Evolutionary conservation across 2,797 vertebrate species (phyloP), one percentile per base, ranked within the genome.

Genomic region (Sebastes reedi): DNA sequence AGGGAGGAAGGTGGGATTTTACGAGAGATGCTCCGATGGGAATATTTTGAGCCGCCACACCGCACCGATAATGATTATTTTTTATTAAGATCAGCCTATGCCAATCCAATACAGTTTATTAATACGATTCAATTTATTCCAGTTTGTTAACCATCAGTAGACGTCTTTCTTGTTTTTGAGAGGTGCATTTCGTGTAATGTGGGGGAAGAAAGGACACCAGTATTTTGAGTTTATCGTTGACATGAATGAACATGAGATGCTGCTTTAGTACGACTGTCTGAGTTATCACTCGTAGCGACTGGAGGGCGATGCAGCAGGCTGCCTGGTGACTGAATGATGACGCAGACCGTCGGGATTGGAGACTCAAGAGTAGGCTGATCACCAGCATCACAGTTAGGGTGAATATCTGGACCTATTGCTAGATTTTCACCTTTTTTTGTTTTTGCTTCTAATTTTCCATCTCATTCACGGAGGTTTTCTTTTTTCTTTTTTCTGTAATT

Each of bases 1-100:
- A 84, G 71, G 84, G 36, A 70, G 71, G 84, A 79, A 77, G 79
- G 83, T 74, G 72, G 88, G 83, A 88, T 89, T 92, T 91, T 88
- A 79, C 87, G 71, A 78, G 75, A 89, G 83, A 88, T 67, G 89
- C 84, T 90, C 89, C 80, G 1, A 71, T 75, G 80, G 82, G 85
- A 79, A 87, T 83, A 50, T 88, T 86, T 85, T 81, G 79, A 89
- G 88, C 88, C 72, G 30, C 80, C 20, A 76, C 84, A 62, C 24
- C 3, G 11, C 87, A 89, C 72, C 84, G 1, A 87, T 76, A 24
- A 70, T 80, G 10, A 77, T 79, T 81, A 85, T 85, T 88, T 92
- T 87, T 90, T 36, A 83, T 84, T 89, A 79, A 90, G 84, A 91
- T 92, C 87, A 87, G 86, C 88, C 85, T 84, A 73, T 86, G 84